A percentile compares a stretch with the other conserved stretches of the same genome.
Conservation (phyloP, 2,888 invertebrate genomes). For the Hyles lineata region DNA sequence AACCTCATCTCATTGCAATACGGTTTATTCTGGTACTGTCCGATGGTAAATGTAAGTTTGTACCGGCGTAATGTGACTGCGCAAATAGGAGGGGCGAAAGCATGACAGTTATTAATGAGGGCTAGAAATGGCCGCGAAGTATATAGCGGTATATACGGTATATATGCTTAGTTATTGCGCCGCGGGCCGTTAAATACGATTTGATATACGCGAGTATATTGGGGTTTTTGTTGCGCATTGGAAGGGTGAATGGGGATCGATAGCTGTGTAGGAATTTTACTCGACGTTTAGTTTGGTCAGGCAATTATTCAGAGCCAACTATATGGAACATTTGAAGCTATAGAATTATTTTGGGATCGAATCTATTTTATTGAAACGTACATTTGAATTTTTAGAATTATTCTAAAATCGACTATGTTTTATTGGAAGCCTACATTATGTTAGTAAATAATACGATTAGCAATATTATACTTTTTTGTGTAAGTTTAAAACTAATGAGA, state of each 20-base stretch:
- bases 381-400: no score
- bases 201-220: not conserved
- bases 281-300: no score
- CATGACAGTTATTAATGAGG: constrained; percentile 78
- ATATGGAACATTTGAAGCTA: no score
- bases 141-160: constrained; percentile 18
- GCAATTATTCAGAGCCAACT: no score
- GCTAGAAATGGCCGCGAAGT: constrained; percentile 44
- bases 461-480: no score
- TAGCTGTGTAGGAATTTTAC: not conserved
- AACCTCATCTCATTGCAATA: constrained; percentile 41
- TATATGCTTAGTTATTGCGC: constrained; percentile 20
- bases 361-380: no score
- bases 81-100: constrained; percentile 71
- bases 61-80: constrained; percentile 63
- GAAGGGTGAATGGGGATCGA: not conserved
- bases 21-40: constrained; percentile 43
- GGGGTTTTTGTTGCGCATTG: no score
- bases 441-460: no score
- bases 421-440: no score
- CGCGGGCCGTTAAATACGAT: constrained; percentile 1
- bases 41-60: constrained; percentile 35
- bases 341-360: no score
- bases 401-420: no score
- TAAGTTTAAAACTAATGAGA: no score